Conservation (phyloP, 2,113 vertebrate species). For the Oncorhynchus keta region DNA sequence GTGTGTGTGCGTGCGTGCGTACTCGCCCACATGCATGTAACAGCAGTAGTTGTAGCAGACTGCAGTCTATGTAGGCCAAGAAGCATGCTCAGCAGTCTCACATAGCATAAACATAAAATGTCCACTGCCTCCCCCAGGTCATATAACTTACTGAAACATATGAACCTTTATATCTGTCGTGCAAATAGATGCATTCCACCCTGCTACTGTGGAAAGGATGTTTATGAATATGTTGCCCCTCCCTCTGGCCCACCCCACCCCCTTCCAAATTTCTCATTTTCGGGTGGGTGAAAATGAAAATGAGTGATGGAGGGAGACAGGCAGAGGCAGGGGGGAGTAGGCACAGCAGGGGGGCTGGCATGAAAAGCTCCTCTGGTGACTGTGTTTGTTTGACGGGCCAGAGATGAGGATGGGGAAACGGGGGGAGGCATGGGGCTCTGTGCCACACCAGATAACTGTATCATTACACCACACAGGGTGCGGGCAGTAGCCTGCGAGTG, state of each 20-base stretch:
- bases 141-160: neutral
- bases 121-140: no score
- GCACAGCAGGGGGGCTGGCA: conserved; percentile 31
- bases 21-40: neutral
- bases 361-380: conserved; percentile 25
- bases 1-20: neutral
- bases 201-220: conserved; percentile 26
- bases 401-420: conserved; percentile 16
- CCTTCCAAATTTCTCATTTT: conserved; percentile 12
- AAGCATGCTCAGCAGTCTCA: neutral
- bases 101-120: neutral
- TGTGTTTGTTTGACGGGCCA: neutral
- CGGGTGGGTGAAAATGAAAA: conserved; percentile 41
- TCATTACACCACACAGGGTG: conserved; percentile 52
- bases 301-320: conserved; percentile 29
- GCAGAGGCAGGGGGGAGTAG: conserved; percentile 4
- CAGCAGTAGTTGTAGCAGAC: neutral
- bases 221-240: conserved; percentile 18
- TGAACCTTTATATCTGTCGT: conserved; percentile 18
- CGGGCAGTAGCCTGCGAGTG: conserved; percentile 36
- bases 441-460: conserved; percentile 51
- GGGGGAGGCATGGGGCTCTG: conserved; percentile 10
- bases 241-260: neutral
- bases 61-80: neutral
- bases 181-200: conserved; percentile 32